Evolutionary conservation across 2,113 vertebrate species (phyloP).

Genomic region (Emydocephalus ijimae): DNA sequence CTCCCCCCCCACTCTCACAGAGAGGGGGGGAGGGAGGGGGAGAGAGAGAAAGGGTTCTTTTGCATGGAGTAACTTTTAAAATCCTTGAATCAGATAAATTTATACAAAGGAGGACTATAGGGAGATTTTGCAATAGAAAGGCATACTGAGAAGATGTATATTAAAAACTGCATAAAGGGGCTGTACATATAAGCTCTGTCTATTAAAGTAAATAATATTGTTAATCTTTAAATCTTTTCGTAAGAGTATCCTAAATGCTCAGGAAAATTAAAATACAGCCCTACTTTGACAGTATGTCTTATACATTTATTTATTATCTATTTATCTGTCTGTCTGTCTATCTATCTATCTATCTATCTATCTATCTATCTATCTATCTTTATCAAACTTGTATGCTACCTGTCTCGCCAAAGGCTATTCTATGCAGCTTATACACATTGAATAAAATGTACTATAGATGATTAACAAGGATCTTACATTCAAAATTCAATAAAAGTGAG

Average conservation of each 20-base stretch:
- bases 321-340: too few relatives aligned
- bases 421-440: too few relatives aligned
- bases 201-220: background rate
- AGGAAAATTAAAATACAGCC: background rate
- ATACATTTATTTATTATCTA: too few relatives aligned
- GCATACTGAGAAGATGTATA: background rate
- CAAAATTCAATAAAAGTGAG: too few relatives aligned
- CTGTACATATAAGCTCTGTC: background rate
- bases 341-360: too few relatives aligned
- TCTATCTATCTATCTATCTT: too few relatives aligned
- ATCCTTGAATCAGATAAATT: background rate
- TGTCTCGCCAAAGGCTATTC: too few relatives aligned
- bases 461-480: too few relatives aligned
- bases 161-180: background rate
- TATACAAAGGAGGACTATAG: background rate
- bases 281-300: background rate
- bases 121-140: background rate
- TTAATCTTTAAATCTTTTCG: background rate
- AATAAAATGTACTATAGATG: too few relatives aligned
- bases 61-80: background rate
- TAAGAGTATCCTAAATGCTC: background rate
- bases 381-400: too few relatives aligned
- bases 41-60: background rate
- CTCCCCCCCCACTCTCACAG: too few relatives aligned
- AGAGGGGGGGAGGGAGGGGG: too few relatives aligned